Percentiles rank a stretch among this genome's conserved stretches.
These are phyloP conservation scores for Xanthostigma xanthostigma DNA, from an alignment of 2,888 invertebrate genomes.

Conservation along the genomic window DNA sequence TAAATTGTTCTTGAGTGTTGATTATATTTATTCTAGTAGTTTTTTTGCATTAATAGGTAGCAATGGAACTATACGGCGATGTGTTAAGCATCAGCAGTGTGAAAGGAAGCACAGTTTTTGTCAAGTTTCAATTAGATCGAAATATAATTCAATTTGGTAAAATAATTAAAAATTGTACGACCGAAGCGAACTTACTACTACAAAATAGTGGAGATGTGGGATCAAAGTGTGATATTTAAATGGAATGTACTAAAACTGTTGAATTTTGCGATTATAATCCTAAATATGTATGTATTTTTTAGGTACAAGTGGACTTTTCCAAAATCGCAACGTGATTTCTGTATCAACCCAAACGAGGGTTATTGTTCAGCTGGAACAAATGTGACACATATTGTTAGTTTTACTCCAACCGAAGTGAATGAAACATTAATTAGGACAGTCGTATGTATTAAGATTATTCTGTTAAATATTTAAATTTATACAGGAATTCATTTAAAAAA, in stretches of 20 bases:
- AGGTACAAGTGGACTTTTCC: constrained; percentile 37
- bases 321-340: constrained; percentile 34
- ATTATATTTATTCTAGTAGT: background rate
- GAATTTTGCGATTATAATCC: background rate
- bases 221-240: constrained; percentile 26
- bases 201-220: constrained; percentile 39
- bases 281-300: constrained; percentile 2
- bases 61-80: constrained; percentile 31
- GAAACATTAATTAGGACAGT: constrained; percentile 14
- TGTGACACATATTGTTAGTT: constrained; percentile 45
- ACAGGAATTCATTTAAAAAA: no score
- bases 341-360: constrained; percentile 43
- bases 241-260: no score
- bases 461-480: no score
- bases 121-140: constrained; percentile 33
- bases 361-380: constrained; percentile 46
- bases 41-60: constrained; percentile 24
- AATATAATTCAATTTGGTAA: constrained; percentile 35
- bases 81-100: constrained; percentile 34
- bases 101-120: constrained; percentile 34
- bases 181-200: constrained; percentile 29
- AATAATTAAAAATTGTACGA: constrained; percentile 30
- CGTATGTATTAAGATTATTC: background rate
- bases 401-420: constrained; percentile 36
- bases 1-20: background rate